phyloP scores from a whole-genome alignment of 2,113 vertebrate species.

The Leptodactylus fuscus region DNA sequence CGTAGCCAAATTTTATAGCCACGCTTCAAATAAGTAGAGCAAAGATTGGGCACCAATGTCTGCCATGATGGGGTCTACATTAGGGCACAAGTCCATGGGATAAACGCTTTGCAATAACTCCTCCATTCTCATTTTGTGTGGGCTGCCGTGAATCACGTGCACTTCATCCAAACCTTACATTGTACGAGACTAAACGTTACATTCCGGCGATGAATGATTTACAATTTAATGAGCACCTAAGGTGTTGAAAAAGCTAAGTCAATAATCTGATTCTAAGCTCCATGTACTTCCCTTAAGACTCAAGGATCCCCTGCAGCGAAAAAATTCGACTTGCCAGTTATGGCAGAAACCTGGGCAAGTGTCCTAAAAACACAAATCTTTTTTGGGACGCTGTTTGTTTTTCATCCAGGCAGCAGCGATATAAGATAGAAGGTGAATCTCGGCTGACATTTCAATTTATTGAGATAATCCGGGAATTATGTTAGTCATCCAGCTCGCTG shows the following conservation, averaged over 20 bases:
- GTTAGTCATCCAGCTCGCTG: not conserved
- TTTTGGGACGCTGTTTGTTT: not conserved
- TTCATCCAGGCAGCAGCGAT: not conserved
- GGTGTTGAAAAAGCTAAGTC: conserved; percentile 50
- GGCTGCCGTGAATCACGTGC: conserved; percentile 5
- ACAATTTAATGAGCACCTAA: conserved; percentile 31
- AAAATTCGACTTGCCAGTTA: conserved; percentile 29
- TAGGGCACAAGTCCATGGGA: too few relatives aligned
- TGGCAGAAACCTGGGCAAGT: conserved; percentile 43
- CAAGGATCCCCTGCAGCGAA: conserved; percentile 43
- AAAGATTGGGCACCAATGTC: too few relatives aligned
- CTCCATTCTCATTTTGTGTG: conserved; percentile 1
- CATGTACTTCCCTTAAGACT: conserved; percentile 16
- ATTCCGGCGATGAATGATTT: conserved; percentile 36
- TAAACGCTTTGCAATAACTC: not conserved
- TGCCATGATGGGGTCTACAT: too few relatives aligned
- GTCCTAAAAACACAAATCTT: conserved; percentile 46
- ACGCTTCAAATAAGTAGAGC: too few relatives aligned
- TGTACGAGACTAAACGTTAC: conserved; percentile 1
- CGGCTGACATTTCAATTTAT: not conserved
- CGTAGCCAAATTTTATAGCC: too few relatives aligned
- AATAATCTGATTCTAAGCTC: conserved; percentile 36
- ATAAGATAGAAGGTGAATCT: not conserved
- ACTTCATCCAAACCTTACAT: not conserved
- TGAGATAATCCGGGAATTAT: not conserved